phyloP scores from a whole-genome alignment of 2,797 vertebrate genomes.

The Gallinago nigripennis region DNA sequence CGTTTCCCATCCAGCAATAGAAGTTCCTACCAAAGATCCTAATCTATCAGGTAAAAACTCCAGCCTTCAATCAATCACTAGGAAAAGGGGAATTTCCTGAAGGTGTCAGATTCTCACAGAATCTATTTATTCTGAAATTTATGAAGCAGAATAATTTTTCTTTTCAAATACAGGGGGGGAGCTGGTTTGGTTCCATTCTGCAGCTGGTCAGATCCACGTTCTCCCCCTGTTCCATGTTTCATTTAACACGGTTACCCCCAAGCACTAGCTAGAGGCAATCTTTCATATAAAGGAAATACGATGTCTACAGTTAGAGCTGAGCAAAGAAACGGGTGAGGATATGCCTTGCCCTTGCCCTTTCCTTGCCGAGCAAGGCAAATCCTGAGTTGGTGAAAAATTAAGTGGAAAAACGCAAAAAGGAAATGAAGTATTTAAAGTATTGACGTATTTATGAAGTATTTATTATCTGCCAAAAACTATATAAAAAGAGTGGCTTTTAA shows the following conservation, averaged over 20 bases:
- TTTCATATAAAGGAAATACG: not conserved
- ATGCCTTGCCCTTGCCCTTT: not conserved
- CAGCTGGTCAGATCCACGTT: not conserved
- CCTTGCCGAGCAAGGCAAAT: not conserved
- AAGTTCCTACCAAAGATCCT: not conserved
- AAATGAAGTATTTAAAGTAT: not conserved
- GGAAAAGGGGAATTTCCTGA: not conserved
- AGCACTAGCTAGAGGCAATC: not conserved
- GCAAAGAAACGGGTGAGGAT: not conserved
- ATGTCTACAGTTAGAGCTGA: not conserved
- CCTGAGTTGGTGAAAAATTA: not conserved
- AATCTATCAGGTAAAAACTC: not conserved
- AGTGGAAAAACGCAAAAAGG: not conserved
- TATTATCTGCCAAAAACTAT: not conserved
- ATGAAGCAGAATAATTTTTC: not conserved
- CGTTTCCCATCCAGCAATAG: not conserved
- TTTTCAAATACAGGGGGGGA: not conserved
- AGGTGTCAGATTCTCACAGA: not conserved
- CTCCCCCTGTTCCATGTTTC: not conserved
- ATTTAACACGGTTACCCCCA: not conserved
- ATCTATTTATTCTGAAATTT: not conserved
- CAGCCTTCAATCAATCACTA: not conserved
- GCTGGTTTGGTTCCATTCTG: not conserved
- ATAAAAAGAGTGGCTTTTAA: not conserved
- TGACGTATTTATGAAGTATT: slow-evolving; percentile 20